Base-by-base conservation (phyloP, 2,888 invertebrate species). In the Drosophila sordidula region DNA sequence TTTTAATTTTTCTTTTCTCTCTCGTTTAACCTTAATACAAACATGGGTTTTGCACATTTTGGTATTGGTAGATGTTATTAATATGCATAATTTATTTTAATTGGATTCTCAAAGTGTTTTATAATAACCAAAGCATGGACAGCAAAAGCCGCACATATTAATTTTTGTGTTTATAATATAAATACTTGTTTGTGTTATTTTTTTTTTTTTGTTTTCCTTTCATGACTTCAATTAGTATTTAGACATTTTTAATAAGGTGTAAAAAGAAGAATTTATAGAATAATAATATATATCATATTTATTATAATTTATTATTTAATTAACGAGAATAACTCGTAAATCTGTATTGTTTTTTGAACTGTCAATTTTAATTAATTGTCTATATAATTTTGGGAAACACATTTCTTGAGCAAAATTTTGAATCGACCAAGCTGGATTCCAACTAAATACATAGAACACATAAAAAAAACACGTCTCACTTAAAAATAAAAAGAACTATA, bases 71-170 rank as follows among this genome's bases (percentile, higher is more conserved):
- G 16, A 8, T 36, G 0, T 25, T 32, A 16, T 61, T 57, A 50
- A 61, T 42, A 61, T 75, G 34, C 65, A 58, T 55, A 36, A 51
- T 70, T 65, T 65, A 38, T 74, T 63, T 59, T 62, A 75, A 74
- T 74, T 74, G 63, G 57, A 49, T 55, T 39, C 47, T 63, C 42
- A 51, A 45, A 44, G 34, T 56, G 44, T 38, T 39, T 47, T 29
- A 38, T 26, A 39, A 62, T 29, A 41, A 12, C 8, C 32, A 11
- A 14, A 12, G 8, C 29, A 45, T 34, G 11, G 22, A 22, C 14
- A 34, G n/a, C 11, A 66, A 39, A 14, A 16, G 9, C 9, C 9
- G 29, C 29, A 8, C 29, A 3, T 2, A 29, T 34, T 34, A 34
- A 11, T 34, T 34, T 34, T 12, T 34, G 34, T 34, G 12, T 34